Percentiles rank a stretch among this genome's conserved stretches.
phyloP scores from a whole-genome alignment of 2,797 vertebrate species.

The Tapirus indicus region DNA sequence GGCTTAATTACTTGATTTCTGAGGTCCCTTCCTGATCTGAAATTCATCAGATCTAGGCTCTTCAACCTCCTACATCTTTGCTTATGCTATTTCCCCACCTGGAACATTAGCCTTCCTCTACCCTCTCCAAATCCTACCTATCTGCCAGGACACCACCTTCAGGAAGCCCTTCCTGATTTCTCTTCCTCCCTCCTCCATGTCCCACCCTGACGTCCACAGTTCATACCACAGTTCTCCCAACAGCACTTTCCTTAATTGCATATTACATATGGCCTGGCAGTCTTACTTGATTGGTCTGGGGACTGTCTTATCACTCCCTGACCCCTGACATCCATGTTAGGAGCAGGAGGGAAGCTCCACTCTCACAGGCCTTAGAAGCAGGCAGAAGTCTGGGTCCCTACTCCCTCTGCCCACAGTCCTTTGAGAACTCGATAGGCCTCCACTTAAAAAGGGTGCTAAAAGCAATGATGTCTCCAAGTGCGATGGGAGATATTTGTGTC shows the following conservation, averaged over 20 bases:
- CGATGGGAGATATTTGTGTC: conserved; percentile 91
- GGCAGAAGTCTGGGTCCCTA: conserved; percentile 61
- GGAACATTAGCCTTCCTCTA: background rate
- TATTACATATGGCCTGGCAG: background rate
- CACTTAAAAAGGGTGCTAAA: conserved; percentile 89
- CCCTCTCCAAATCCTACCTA: background rate
- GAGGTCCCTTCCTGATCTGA: conserved; percentile 24
- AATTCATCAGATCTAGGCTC: conserved; percentile 34
- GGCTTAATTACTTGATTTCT: background rate
- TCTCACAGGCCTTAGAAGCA: conserved; percentile 10
- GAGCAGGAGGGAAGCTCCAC: background rate
- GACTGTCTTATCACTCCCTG: background rate
- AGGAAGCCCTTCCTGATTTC: conserved; percentile 50
- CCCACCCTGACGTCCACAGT: background rate
- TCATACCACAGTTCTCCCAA: background rate
- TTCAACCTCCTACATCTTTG: background rate
- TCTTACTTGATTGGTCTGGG: background rate
- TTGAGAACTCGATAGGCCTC: conserved; percentile 85
- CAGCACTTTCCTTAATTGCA: background rate
- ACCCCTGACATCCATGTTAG: conserved; percentile 47
- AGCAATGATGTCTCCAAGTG: conserved; percentile 92
- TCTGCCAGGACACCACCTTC: conserved; percentile 34
- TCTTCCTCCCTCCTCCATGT: background rate
- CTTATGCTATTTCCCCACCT: background rate
- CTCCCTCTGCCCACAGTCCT: conserved; percentile 67